These are phyloP conservation scores for Antechinus flavipes DNA, from an alignment of 2,113 vertebrate genomes.

Conservation along the genomic window DNA sequence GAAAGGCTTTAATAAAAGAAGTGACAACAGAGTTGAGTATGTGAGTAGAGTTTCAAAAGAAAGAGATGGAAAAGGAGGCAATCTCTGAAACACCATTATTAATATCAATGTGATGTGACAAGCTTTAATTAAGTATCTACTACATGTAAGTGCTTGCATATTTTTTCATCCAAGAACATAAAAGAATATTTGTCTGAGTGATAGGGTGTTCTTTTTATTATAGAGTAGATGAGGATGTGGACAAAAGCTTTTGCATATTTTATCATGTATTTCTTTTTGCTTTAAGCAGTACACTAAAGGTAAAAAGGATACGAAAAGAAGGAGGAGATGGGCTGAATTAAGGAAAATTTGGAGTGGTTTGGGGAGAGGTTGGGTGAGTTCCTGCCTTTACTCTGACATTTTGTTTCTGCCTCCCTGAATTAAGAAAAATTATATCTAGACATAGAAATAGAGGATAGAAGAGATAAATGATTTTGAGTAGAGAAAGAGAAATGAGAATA, in stretches of 20 bases:
- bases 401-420: background rate
- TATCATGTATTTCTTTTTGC: background rate
- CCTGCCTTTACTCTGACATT: no score
- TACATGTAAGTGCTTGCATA: background rate
- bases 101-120: background rate
- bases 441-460: background rate
- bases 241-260: background rate
- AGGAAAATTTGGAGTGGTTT: background rate
- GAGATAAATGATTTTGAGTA: background rate
- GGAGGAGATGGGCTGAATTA: background rate
- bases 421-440: background rate
- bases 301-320: background rate
- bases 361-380: no score
- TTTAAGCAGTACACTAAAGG: background rate
- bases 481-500: background rate
- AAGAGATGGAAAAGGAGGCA: background rate
- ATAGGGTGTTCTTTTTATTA: background rate
- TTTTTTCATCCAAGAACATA: background rate
- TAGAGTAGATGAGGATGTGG: background rate
- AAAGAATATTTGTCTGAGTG: background rate
- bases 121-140: background rate
- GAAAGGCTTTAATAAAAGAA: background rate
- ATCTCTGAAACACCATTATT: background rate
- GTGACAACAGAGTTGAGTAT: background rate
- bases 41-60: background rate